These are phyloP conservation scores for Rugalucina vietnamica DNA, from an alignment of 2,888 invertebrate species.

Conservation along the genomic window DNA sequence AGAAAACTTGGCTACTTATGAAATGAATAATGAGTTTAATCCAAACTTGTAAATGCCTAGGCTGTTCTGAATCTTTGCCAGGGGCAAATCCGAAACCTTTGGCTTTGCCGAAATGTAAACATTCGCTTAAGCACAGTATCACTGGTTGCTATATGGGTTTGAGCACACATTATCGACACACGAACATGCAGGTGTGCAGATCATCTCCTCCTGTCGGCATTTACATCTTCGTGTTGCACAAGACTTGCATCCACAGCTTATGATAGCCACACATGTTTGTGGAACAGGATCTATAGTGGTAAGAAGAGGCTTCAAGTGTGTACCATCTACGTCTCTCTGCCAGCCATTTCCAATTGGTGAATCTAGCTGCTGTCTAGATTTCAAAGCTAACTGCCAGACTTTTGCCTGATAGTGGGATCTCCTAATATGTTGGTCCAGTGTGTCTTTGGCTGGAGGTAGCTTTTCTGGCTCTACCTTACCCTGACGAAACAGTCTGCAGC, in stretches of 20 bases:
- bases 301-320: neutral
- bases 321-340: neutral
- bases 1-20: too few species aligned
- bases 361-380: neutral
- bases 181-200: neutral
- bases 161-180: neutral
- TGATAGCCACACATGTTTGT: neutral
- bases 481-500: neutral
- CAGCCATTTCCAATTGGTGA: neutral
- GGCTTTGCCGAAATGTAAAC: too few species aligned
- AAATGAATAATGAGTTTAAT: too few species aligned
- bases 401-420: neutral
- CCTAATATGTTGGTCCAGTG: neutral
- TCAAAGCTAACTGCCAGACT: neutral
- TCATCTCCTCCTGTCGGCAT: neutral
- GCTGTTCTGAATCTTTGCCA: neutral
- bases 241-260: neutral
- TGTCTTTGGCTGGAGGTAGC: constrained; percentile 1
- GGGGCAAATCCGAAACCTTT: neutral
- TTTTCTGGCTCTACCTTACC: neutral
- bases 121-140: neutral
- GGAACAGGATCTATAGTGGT: neutral
- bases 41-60: too few species aligned
- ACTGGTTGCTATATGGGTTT: neutral
- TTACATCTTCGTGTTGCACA: neutral